Base-by-base conservation (phyloP, 2,888 invertebrate species). In the Spisula solida region DNA sequence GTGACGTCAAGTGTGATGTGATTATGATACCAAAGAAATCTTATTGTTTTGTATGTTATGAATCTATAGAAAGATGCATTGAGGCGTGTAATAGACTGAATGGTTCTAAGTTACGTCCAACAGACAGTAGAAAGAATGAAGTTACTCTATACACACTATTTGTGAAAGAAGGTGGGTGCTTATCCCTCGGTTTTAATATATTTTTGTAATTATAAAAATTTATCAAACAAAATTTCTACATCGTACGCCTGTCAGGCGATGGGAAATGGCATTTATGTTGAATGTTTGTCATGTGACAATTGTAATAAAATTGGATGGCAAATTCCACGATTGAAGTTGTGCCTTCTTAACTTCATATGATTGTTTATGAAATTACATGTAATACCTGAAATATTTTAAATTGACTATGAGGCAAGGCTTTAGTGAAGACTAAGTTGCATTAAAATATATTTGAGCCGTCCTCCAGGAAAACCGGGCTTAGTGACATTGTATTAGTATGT, bases 11-110 rank as follows among this genome's bases (percentile, higher is more conserved):
- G 1, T 97, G 97, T 31, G 97, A 97, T 81, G 97, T 98, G 60
- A 96, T 98, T 56, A 98, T 98, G 97, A 96, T 98, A 90, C 98
- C 98, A 31, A 98, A 98, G 88, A 98, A 98, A 97, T 98, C 98
- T 0, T 98, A 98, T 95, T 98, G 98, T 82, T 98, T 98, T 96
- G 95, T 99, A 8, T 97, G 97, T 56, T 98, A 98, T 95, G 47
- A 89, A n/a, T 86, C 81, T 10, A 82, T 82, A 98, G 5, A 97
- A 96, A 55, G 97, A 97, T 94, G 97, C 97, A 90, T 92, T 29
- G 84, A 79, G 41, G 95, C 95, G 10, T 89, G 90, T 31, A 82
- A 80, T 4, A 84, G 87, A 34, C 81, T 94, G 34, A 95, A 94
- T 92, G 95, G 95, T 12, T 78, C 89, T 34, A 90, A 90, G 82